Base-by-base conservation (phyloP, 1,140 invertebrate species). In the Drosophila nannoptera region DNA sequence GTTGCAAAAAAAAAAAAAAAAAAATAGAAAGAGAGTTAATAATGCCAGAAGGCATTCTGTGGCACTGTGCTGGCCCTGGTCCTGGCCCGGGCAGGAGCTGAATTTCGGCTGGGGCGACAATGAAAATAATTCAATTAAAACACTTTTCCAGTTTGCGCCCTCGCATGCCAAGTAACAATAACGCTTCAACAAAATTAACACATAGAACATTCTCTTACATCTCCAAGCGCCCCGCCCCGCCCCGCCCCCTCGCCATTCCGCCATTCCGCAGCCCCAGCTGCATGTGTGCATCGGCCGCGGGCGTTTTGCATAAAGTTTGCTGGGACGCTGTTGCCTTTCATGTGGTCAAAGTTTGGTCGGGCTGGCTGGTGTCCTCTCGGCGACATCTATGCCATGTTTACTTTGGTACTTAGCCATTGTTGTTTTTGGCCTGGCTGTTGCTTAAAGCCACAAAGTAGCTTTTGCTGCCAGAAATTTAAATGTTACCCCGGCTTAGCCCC, bases 71-170 rank as follows among this genome's bases (percentile, higher is more conserved):
- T 35, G 48, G 35, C 59, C 38, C 53, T 58, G 60, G 35, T 31
- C 7, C 12, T 8, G 40, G 6, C n/a, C 14, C 12, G 4, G 7
- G 12, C 42, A 53, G 31, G 35, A 63, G 46, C 35, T 31, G 59
- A 12, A 67, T 73, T 87, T 65, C 60, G 53, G 58, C 72, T 82
- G 66, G 70, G 69, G 78, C 73, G 78, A 87, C 78, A 87, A 83
- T 84, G 84, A 78, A 87, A 87, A 87, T 87, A 87, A 87, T 87
- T 87, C 84, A 87, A 87, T 87, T 87, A 87, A 87, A 87, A 87
- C 78, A 87, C 84, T 87, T 87, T 87, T 87, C 71, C 80, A 84
- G 71, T 78, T 80, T 69, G 52, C 54, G 60, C 52, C 69, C 77
- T 70, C 49, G 78, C 78, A 87, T 87, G 84, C 70, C 84, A 87